phyloP scores from a whole-genome alignment of 2,888 invertebrate genomes.

The Encarsia formosa region DNA sequence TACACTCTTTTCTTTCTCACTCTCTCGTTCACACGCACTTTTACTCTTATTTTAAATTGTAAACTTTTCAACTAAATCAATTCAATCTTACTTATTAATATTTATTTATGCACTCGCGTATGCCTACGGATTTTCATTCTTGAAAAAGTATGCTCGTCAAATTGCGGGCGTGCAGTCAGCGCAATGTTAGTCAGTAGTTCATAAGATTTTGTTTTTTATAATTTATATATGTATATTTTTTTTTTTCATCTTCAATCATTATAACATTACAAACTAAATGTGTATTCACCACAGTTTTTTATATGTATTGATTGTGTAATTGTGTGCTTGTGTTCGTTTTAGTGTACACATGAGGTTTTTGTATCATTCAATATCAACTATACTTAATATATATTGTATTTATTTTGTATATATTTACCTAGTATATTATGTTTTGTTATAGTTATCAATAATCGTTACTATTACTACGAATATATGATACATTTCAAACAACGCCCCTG shows the following conservation, averaged over 20 bases:
- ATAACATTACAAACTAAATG: slow-evolving; percentile 11
- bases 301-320: slow-evolving; percentile 25
- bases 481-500: slow-evolving; percentile 51
- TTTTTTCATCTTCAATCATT: slow-evolving; percentile 20
- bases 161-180: slow-evolving; percentile 40
- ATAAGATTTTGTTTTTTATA: slow-evolving; percentile 36
- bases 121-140: slow-evolving; percentile 31
- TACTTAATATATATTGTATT: slow-evolving; percentile 36
- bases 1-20: slow-evolving; percentile 29
- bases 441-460: slow-evolving; percentile 43
- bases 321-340: slow-evolving; percentile 21
- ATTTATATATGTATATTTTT: slow-evolving; percentile 24
- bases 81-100: slow-evolving; percentile 34
- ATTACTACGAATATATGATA: slow-evolving; percentile 52
- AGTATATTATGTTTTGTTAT: slow-evolving; percentile 49
- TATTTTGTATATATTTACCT: slow-evolving; percentile 41
- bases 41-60: slow-evolving; percentile 23
- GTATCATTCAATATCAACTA: slow-evolving; percentile 26
- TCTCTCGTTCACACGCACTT: slow-evolving; percentile 29
- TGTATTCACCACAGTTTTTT: slow-evolving; percentile 30
- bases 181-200: slow-evolving; percentile 43
- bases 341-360: slow-evolving; percentile 23
- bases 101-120: slow-evolving; percentile 31
- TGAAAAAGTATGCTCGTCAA: slow-evolving; percentile 40
- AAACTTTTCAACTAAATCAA: slow-evolving; percentile 32